These are phyloP conservation scores for Antennarius striatus DNA, from an alignment of 2,113 vertebrate genomes.

Conservation along the genomic window DNA sequence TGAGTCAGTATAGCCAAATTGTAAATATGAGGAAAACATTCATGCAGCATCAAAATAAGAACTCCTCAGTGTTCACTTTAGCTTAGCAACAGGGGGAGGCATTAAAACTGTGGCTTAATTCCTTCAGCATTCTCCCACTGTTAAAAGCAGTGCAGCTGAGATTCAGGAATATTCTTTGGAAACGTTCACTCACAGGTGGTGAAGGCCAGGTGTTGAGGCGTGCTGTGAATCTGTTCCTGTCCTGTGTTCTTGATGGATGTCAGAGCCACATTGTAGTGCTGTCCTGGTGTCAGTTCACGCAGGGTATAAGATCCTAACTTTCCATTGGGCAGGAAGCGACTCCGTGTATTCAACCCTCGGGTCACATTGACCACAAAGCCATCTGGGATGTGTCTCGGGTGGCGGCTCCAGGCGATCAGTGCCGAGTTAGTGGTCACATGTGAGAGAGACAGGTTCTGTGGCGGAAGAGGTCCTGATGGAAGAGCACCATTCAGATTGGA, in stretches of 20 bases:
- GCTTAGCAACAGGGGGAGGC: not conserved
- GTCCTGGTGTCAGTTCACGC: constrained; percentile 85
- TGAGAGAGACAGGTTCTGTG: constrained; percentile 87
- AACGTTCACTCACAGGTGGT: constrained; percentile 84
- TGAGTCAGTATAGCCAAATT: not conserved
- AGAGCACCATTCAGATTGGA: constrained; percentile 19
- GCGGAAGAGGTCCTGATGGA: constrained; percentile 86
- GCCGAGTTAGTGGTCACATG: constrained; percentile 85
- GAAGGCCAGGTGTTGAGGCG: constrained; percentile 85
- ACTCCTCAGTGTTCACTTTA: not conserved
- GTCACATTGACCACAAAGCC: constrained; percentile 95
- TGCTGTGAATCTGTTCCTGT: constrained; percentile 86
- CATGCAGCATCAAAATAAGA: not conserved
- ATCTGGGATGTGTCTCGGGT: constrained; percentile 69
- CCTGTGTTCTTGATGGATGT: constrained; percentile 83
- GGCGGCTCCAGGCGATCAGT: constrained; percentile 85
- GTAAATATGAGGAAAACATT: not conserved
- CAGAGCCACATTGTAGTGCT: constrained; percentile 86
- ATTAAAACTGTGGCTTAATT: no score
- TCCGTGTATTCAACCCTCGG: constrained; percentile 86
- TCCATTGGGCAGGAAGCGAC: constrained; percentile 90
- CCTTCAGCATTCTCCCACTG: not conserved
- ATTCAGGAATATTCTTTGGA: not conserved
- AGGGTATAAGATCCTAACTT: constrained; percentile 84
- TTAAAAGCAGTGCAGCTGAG: not conserved